Evolutionary conservation across 2,797 vertebrate genomes (phyloP).

Genomic region (Pachyuromys duprasi): DNA sequence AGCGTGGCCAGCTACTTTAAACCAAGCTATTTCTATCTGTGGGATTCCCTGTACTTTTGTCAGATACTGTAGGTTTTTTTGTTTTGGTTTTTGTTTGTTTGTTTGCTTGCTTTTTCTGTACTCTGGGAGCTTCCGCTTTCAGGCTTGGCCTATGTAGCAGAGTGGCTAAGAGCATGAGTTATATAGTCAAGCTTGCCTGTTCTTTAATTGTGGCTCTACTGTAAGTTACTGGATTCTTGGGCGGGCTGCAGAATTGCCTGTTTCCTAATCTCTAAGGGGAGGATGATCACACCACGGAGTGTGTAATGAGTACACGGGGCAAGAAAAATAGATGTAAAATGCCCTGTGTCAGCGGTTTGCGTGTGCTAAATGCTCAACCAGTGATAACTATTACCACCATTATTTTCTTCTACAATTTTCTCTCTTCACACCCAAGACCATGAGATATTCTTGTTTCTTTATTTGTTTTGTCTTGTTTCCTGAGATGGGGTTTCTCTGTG

Average conservation of each 20-base stretch:
- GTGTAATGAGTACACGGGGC: not conserved
- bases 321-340: not conserved
- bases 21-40: slow-evolving; percentile 11
- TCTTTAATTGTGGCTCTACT: not conserved
- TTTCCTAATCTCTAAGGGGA: slow-evolving; percentile 27
- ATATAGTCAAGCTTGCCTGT: not conserved
- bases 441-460: not conserved
- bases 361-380: not conserved
- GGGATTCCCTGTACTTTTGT: slow-evolving; percentile 1
- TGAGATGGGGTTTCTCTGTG: not conserved
- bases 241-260: not conserved
- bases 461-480: not conserved
- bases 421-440: not conserved
- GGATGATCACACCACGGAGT: not conserved
- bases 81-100: too few species aligned
- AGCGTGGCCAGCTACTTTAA: not conserved
- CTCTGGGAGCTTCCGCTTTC: not conserved
- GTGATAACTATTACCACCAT: not conserved
- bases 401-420: slow-evolving; percentile 18
- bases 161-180: not conserved
- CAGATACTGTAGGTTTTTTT: not conserved
- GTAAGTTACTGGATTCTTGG: not conserved
- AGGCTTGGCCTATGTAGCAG: not conserved
- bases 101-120: not conserved
- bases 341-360: not conserved